phyloP scores from a whole-genome alignment of 2,888 invertebrate genomes.

The Lasius platythorax region DNA sequence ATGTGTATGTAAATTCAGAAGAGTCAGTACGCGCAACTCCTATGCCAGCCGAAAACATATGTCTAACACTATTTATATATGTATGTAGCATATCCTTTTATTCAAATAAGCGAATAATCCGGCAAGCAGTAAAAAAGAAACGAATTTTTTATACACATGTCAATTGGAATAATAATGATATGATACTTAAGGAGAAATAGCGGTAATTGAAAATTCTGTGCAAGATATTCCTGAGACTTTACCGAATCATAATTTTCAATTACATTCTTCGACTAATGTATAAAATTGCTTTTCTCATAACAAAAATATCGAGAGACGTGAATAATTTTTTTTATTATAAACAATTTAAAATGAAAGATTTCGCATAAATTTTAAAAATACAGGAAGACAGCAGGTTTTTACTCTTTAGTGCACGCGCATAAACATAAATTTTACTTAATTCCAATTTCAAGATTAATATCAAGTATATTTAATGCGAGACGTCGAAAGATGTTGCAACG shows the following conservation, averaged over 20 bases:
- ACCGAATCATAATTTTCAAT: neutral
- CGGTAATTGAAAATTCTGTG: no score
- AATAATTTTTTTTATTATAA: neutral
- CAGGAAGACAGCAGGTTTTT: neutral
- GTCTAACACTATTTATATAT: neutral
- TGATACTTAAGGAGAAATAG: neutral
- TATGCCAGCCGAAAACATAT: neutral
- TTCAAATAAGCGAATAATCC: neutral
- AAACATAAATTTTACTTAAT: neutral
- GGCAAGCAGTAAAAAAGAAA: neutral
- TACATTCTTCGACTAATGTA: neutral
- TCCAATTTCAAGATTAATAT: neutral
- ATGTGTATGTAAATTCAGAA: conserved; percentile 54
- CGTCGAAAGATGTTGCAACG: neutral
- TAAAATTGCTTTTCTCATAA: neutral
- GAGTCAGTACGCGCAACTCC: conserved; percentile 19
- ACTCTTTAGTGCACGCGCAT: neutral
- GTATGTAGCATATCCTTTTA: neutral
- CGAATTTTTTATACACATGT: neutral
- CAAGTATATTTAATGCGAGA: neutral
- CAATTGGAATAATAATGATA: neutral
- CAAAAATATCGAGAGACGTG: neutral
- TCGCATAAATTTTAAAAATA: neutral
- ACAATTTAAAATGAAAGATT: neutral
- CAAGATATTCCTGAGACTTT: no score